These are phyloP conservation scores for Nansenia antarctica DNA, from an alignment of 2,113 vertebrate species.

Conservation along the genomic window DNA sequence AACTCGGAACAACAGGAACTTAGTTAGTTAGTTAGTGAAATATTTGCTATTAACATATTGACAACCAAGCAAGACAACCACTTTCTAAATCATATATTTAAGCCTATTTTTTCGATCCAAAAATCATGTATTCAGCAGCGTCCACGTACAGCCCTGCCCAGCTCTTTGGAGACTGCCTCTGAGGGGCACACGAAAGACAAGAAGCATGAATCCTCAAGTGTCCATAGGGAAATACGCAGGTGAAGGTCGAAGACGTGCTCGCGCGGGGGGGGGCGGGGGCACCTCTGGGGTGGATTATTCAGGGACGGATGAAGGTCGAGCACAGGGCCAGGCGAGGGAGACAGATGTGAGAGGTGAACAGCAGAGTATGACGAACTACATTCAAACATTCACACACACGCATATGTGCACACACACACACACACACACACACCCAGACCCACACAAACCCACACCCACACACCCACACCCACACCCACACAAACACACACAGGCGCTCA, in stretches of 20 bases:
- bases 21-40: no score
- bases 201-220: slow-evolving; percentile 17
- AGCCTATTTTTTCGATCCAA: no score
- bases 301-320: slow-evolving; percentile 47
- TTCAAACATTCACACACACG: neutral
- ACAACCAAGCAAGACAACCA: no score
- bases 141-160: neutral
- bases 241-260: slow-evolving; percentile 26
- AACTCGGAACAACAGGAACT: neutral
- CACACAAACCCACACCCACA: neutral
- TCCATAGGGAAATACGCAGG: slow-evolving; percentile 32
- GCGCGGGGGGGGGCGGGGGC: no score
- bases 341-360: slow-evolving; percentile 8
- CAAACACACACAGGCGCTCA: neutral
- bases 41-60: no score
- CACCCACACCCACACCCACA: neutral
- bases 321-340: slow-evolving; percentile 20
- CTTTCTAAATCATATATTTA: no score
- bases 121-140: no score
- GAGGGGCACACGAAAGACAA: slow-evolving; percentile 53
- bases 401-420: neutral
- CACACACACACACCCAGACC: neutral
- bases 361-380: neutral
- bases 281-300: slow-evolving; percentile 32
- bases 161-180: slow-evolving; percentile 6